A percentile compares a stretch with the other conserved stretches of the same genome.
These are phyloP conservation scores for Orthonyx spaldingii DNA, from an alignment of 2,113 vertebrate genomes.

Conservation along the genomic window DNA sequence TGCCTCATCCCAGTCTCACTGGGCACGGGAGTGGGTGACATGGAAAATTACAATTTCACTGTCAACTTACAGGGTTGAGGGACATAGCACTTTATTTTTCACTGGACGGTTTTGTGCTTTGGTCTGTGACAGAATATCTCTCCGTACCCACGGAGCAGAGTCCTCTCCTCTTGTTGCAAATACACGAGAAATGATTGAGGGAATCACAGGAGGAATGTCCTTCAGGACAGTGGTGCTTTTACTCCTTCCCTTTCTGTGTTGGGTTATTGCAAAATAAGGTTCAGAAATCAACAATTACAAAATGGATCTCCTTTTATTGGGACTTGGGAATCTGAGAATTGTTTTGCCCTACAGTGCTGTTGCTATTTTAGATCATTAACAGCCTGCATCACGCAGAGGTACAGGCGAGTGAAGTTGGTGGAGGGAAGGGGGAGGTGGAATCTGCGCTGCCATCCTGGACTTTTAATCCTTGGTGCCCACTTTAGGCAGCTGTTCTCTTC, in stretches of 20 bases:
- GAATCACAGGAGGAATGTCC: fast-evolving
- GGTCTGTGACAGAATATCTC: background rate
- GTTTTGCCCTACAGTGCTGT: background rate
- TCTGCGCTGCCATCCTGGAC: background rate
- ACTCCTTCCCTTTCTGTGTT: background rate
- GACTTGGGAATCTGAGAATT: background rate
- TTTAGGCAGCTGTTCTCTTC: background rate
- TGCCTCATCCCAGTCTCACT: fast-evolving
- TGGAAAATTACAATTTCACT: background rate
- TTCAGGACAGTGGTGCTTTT: background rate
- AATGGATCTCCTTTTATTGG: background rate
- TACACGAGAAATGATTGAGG: fast-evolving
- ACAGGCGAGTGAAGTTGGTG: fast-evolving
- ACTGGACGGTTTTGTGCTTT: fast-evolving
- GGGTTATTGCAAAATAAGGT: background rate
- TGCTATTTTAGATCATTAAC: background rate
- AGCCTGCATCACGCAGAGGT: background rate
- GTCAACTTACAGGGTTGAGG: background rate
- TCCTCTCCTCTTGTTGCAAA: background rate
- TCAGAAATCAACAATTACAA: background rate
- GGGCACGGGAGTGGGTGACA: background rate
- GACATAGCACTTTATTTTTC: background rate
- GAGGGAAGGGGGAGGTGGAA: background rate
- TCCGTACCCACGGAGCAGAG: fast-evolving
- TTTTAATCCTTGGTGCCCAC: background rate